These are phyloP conservation scores for Alviniconcha strummeri DNA, from an alignment of 2,888 invertebrate species.

Conservation along the genomic window DNA sequence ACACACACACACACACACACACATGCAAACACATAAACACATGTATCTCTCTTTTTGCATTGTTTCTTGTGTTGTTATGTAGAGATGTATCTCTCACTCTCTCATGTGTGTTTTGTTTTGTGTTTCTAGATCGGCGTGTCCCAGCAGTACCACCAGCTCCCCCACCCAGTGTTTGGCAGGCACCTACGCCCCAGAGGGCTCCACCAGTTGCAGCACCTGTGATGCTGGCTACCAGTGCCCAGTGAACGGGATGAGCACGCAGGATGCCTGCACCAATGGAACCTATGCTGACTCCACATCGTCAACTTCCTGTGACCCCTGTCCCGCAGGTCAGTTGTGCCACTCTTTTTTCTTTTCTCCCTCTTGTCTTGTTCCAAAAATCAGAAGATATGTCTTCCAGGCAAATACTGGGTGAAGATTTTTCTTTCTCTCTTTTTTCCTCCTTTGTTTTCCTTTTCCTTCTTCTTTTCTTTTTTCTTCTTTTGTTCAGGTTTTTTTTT, in stretches of 20 bases:
- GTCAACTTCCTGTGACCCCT: constrained; percentile 31
- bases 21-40: background rate
- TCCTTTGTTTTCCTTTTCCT: too few species aligned
- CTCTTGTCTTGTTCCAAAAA: background rate
- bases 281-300: constrained; percentile 47
- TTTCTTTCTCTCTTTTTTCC: too few species aligned
- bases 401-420: too few species aligned
- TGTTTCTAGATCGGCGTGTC: constrained; percentile 22
- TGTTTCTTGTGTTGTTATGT: too few species aligned
- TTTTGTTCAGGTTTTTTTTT: too few species aligned
- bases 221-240: constrained; percentile 48
- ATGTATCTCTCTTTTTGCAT: background rate
- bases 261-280: constrained; percentile 56
- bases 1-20: background rate
- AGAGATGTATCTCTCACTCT: too few species aligned
- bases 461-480: too few species aligned
- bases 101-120: background rate
- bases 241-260: constrained; percentile 44
- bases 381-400: too few species aligned
- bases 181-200: constrained; percentile 39
- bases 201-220: constrained; percentile 36
- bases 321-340: constrained; percentile 38
- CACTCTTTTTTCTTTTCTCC: background rate
- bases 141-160: constrained; percentile 25
- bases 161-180: constrained; percentile 49